Base-by-base conservation (phyloP, 2,797 vertebrate species). In the Rallus crepitans region DNA sequence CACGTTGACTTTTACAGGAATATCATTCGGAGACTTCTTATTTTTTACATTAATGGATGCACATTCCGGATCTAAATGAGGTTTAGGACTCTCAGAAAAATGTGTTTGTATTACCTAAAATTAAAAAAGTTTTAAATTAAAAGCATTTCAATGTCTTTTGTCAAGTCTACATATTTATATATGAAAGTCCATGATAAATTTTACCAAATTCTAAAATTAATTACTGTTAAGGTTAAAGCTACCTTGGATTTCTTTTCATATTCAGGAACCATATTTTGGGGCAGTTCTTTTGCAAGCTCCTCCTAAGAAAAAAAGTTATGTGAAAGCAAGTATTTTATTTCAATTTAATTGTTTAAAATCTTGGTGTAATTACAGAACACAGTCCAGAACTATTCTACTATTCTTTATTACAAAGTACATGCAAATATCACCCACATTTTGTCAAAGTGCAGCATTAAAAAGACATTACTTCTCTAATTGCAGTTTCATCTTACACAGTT, bases 181-280 rank as follows among this genome's bases (percentile, higher is more conserved):
- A 37, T 37, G 37, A 37, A 37, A 37, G 37, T 37, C 37, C 37
- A 37, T 37, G 37, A 37, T 37, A 37, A 37, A 37, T 37, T 11
- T 6, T 14, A 91, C 4, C 25, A 69, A 76, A 82, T 23, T 60
- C 27, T 75, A 70, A 63, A 60, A 68, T 15, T 4, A 76, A 60
- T 80, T 47, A 52, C 52, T 66, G 42, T 91, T 60, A 78, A 65
- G 35, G 42, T 71, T 83, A 53, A 77, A 87, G 28, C 92, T 97
- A 98, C 98, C 96, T 98, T 97, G 61, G 97, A 90, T 70, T 96
- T 97, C 77, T 97, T 97, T 92, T 97, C 97, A 76, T 95, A 96
- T 72, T 96, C 96, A 93, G 93, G 72, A 87, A 84, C 27, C 40
- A 3, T 39, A 37, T 93, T 91, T 92, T 61, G 83, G 82, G 90